Percentiles rank a stretch among this genome's conserved stretches.
phyloP scores from a whole-genome alignment of 2,113 vertebrate genomes.

The Campylomormyrus numenius region DNA sequence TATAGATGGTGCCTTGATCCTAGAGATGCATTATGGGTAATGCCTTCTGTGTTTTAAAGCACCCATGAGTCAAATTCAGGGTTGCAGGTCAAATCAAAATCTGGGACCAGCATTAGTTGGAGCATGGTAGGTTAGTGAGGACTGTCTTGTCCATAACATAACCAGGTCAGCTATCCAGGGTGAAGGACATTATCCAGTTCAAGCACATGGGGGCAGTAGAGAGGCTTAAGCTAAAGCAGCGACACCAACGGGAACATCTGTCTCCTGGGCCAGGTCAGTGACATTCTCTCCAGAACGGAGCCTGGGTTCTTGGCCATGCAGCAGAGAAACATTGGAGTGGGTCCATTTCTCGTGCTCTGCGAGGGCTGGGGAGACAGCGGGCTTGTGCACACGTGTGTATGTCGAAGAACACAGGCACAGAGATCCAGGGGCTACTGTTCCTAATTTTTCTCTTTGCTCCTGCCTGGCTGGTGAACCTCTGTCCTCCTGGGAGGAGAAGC shows the following conservation, averaged over 20 bases:
- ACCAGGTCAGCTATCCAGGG: neutral
- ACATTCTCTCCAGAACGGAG: neutral
- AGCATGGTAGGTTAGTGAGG: neutral
- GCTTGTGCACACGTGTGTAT: neutral
- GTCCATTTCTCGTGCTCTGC: too few relatives aligned
- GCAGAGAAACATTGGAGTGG: neutral
- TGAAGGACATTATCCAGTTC: neutral
- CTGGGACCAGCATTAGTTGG: neutral
- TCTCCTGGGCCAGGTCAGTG: neutral
- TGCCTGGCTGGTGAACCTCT: neutral
- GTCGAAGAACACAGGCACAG: neutral
- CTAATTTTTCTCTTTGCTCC: neutral
- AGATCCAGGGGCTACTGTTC: neutral
- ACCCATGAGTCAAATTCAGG: neutral
- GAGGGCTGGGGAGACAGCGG: neutral
- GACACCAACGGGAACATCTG: conserved; percentile 1
- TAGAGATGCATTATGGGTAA: neutral
- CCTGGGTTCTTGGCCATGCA: neutral
- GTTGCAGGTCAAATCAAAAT: neutral
- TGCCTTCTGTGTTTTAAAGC: neutral
- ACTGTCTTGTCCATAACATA: neutral
- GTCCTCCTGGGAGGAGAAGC: neutral
- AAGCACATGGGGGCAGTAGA: neutral
- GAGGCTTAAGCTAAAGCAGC: neutral
- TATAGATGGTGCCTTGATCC: neutral